phyloP scores from a whole-genome alignment of 2,113 vertebrate species.

The Sialia sialis region DNA sequence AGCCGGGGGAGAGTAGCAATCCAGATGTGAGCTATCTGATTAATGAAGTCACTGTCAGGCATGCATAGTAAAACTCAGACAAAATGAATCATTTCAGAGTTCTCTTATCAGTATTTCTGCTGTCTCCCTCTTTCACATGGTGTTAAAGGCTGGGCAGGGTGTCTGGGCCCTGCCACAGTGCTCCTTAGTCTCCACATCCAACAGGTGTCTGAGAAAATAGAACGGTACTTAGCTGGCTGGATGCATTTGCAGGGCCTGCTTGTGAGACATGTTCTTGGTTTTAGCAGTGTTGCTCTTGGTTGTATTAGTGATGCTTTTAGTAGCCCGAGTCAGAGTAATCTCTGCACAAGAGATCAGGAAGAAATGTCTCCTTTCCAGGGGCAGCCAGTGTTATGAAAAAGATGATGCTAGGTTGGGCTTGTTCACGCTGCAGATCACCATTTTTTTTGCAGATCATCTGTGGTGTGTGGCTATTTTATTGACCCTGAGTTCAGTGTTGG shows the following conservation, averaged over 20 bases:
- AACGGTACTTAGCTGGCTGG: background rate
- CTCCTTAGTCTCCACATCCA: background rate
- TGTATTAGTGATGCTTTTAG: background rate
- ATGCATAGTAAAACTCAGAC: conserved; percentile 38
- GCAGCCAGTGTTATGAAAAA: background rate
- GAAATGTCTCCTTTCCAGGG: background rate
- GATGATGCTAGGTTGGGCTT: background rate
- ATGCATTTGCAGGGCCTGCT: background rate
- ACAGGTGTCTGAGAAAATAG: background rate
- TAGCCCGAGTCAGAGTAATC: background rate
- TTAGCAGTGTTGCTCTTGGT: background rate
- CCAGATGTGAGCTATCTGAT: conserved; percentile 20
- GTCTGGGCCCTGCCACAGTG: background rate
- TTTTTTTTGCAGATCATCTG: background rate
- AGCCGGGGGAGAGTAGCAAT: background rate
- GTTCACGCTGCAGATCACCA: background rate
- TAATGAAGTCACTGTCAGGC: conserved; percentile 5
- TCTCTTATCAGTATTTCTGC: background rate
- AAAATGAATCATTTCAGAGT: conserved; percentile 37
- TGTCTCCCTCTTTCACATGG: background rate
- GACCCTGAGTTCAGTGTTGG: background rate
- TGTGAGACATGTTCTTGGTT: background rate
- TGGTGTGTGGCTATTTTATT: background rate
- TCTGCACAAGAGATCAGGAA: background rate
- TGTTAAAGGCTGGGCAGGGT: background rate